Percentiles rank a stretch among this genome's conserved stretches.
These are phyloP conservation scores for Ctenomys sociabilis DNA, from an alignment of 2,113 vertebrate genomes.

Conservation along the genomic window DNA sequence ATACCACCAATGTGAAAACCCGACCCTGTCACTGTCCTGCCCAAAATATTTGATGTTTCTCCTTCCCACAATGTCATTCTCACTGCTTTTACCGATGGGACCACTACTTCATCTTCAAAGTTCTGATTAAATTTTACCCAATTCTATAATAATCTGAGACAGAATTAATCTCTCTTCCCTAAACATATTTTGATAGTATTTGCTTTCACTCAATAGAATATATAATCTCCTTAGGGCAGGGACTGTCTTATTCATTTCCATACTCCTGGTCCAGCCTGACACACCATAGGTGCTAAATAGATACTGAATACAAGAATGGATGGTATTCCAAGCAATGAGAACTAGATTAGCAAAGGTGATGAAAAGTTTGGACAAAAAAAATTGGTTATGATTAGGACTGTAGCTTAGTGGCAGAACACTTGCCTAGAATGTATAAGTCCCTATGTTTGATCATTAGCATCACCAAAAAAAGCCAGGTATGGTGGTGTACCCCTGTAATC, in stretches of 20 bases:
- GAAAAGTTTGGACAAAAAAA: background rate
- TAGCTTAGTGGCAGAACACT: background rate
- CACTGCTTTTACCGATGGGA: background rate
- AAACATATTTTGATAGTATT: background rate
- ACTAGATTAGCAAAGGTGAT: conserved; percentile 28
- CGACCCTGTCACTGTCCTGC: background rate
- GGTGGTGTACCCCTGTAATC: too few species aligned
- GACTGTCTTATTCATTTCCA: background rate
- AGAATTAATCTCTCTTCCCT: conserved; percentile 8
- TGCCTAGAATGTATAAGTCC: too few species aligned
- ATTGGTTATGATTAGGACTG: background rate
- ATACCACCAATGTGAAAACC: background rate
- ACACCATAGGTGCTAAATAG: conserved; percentile 35
- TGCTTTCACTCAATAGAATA: background rate
- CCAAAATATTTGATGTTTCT: conserved; percentile 6
- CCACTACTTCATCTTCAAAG: conserved; percentile 10
- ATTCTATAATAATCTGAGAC: conserved; percentile 18
- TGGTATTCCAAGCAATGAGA: background rate
- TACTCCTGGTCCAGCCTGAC: background rate
- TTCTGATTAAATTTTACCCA: conserved; percentile 14
- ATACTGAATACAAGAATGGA: background rate
- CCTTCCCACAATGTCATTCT: background rate
- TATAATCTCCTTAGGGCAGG: background rate
- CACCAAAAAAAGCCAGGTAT: background rate
- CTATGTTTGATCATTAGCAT: background rate